Percentiles rank a stretch among this genome's conserved stretches.
phyloP scores from a whole-genome alignment of 2,888 invertebrate genomes.

The Nesidiocoris tenuis region DNA sequence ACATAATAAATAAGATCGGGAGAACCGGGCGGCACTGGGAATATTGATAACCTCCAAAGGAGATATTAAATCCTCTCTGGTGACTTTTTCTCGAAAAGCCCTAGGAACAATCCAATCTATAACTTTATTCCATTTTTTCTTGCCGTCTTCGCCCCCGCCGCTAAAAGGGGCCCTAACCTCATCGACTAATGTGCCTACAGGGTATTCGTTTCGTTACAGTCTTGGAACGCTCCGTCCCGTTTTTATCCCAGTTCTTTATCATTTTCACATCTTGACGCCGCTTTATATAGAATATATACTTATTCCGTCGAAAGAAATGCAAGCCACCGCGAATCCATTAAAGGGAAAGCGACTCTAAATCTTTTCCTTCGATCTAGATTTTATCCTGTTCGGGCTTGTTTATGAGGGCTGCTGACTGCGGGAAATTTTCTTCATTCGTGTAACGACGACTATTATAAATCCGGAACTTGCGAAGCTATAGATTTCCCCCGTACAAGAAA shows the following conservation, averaged over 20 bases:
- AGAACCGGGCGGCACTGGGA: background rate
- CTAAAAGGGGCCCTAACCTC: conserved; percentile 25
- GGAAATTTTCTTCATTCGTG: conserved; percentile 11
- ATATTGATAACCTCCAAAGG: conserved; percentile 32
- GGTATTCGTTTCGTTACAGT: conserved; percentile 34
- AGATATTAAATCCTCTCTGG: conserved; percentile 24
- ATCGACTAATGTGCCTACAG: conserved; percentile 39
- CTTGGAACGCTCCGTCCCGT: conserved; percentile 3
- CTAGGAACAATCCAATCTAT: conserved; percentile 40
- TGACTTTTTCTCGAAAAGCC: conserved; percentile 3
- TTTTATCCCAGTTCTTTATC: conserved; percentile 17
- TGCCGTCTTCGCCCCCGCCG: conserved; percentile 2
- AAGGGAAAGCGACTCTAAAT: conserved; percentile 32
- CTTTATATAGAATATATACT: conserved; percentile 24
- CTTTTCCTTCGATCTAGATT: conserved; percentile 24
- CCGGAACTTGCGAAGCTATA: background rate
- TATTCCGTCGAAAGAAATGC: background rate
- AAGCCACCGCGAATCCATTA: conserved; percentile 23
- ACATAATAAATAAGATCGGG: background rate
- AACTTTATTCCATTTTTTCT: conserved; percentile 5
- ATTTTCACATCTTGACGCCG: conserved; percentile 17
- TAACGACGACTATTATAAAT: background rate
- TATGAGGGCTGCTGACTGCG: conserved; percentile 3
- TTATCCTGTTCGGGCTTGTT: conserved; percentile 18
- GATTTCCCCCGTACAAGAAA: no score